Base-by-base conservation (phyloP, 2,797 vertebrate genomes). In the Microctenopoma steveboyesi region DNA sequence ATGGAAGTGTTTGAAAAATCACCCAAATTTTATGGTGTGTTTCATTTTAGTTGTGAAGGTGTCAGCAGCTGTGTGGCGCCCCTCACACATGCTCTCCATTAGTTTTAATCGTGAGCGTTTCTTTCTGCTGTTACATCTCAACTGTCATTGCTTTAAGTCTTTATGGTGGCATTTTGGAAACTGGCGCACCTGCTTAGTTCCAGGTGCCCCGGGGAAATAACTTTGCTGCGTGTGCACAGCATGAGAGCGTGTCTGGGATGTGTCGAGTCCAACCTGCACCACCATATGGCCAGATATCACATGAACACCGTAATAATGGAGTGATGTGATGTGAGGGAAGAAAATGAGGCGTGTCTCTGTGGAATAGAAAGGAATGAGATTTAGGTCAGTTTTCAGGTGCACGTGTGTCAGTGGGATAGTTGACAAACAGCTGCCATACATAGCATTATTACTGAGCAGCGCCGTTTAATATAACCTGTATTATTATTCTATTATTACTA, bases 191-290 rank as follows among this genome's bases (percentile, higher is more conserved):
- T 89, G 90, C 88, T 79, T 78, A 74, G 78, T 67, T 87, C 60
- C 80, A 69, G 75, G 74, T 78, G 78, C 86, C 85, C 75, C 18
- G 18, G 89, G 89, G 89, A 91, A 91, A 91, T 92, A 91, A 90
- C 76, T 83, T 87, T 11, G 71, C 82, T 68, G 72, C 49, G 73
- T 79, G 78, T 74, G 72, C 75, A 60, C 84, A 82, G 84, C 78
- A 51, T 48, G 80, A 78, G 74, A 79, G 81, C 15, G 16, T 84
- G 86, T 72, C 87, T 86, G 82, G 78, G 78, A 83, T 81, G 81
- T 88, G 80, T 90, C 89, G 84, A 69, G 62, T 76, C 79, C 85
- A 87, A 82, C 77, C 83, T 84, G 84, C 85, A 56, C 61, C 46
- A 15, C 86, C 91, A 91, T 91, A 91, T 90, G 90, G 83, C 72